These are phyloP conservation scores for Plectus sambesii DNA, from an alignment of 1,140 invertebrate species.

Conservation along the genomic window DNA sequence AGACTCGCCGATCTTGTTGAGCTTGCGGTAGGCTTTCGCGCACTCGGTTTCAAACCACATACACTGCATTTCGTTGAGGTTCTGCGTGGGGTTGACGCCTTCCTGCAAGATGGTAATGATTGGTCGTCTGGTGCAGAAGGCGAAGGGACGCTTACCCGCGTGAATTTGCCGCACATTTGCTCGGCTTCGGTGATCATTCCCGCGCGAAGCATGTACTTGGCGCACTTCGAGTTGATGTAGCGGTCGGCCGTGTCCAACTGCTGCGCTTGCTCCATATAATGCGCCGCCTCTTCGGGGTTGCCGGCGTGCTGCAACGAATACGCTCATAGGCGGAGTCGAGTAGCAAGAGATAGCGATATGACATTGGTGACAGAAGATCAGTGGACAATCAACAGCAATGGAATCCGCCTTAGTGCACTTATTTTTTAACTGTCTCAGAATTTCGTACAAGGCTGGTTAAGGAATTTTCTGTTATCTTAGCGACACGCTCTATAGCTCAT, in stretches of 20 bases:
- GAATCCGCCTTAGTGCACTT: too few species aligned
- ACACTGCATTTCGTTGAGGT: constrained; percentile 99
- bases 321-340: too few species aligned
- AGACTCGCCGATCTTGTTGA: constrained; percentile 81
- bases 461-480: too few species aligned
- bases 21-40: constrained; percentile 73
- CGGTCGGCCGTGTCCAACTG: constrained; percentile 93
- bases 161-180: constrained; percentile 94
- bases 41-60: constrained; percentile 99
- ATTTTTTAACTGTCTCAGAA: too few species aligned
- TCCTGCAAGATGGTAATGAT: constrained; percentile 50
- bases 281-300: constrained; percentile 75
- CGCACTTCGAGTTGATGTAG: constrained; percentile 97
- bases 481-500: too few species aligned
- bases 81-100: constrained; percentile 85
- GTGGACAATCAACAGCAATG: too few species aligned
- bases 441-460: too few species aligned
- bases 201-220: constrained; percentile 88
- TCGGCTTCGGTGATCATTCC: constrained; percentile 85
- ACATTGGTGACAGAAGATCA: too few species aligned
- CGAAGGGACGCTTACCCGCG: constrained; percentile 57
- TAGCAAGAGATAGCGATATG: too few species aligned
- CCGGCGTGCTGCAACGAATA: constrained; percentile 91
- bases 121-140: constrained; percentile 6
- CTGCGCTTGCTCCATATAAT: constrained; percentile 89